These are phyloP conservation scores for Drosophila subpulchrella DNA, from an alignment of 1,140 invertebrate species.

Conservation along the genomic window DNA sequence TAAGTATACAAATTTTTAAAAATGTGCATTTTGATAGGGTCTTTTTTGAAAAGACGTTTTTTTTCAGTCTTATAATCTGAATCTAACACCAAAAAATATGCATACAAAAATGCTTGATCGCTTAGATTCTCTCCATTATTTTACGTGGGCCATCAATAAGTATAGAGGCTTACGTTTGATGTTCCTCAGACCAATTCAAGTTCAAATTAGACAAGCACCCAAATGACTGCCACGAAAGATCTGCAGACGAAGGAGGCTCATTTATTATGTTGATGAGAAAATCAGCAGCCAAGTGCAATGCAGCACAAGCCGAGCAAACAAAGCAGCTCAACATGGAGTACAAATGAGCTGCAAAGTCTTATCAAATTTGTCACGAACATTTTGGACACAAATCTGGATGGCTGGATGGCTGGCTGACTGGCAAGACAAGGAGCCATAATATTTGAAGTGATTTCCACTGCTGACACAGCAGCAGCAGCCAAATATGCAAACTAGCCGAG, in stretches of 20 bases:
- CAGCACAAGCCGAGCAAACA: constrained; percentile 26
- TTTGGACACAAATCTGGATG: constrained; percentile 54
- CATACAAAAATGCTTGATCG: too few species aligned
- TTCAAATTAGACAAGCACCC: constrained; percentile 1
- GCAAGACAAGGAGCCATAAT: constrained; percentile 39
- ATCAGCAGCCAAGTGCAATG: constrained; percentile 54
- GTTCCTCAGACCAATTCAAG: background rate
- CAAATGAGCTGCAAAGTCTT: constrained; percentile 57
- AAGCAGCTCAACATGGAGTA: constrained; percentile 29
- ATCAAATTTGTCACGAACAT: constrained; percentile 61
- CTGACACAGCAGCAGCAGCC: constrained; percentile 30
- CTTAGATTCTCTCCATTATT: background rate
- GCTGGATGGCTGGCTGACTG: background rate
- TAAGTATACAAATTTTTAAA: too few species aligned
- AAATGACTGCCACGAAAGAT: constrained; percentile 8
- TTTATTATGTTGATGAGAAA: constrained; percentile 51
- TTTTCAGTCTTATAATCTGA: too few species aligned
- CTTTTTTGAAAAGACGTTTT: too few species aligned
- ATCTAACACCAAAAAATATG: too few species aligned
- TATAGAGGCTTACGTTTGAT: background rate
- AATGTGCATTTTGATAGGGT: too few species aligned
- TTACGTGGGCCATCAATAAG: background rate
- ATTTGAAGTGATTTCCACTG: constrained; percentile 61
- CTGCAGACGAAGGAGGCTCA: constrained; percentile 26
- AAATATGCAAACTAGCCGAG: constrained; percentile 61